Evolutionary conservation across 1,140 invertebrate genomes (phyloP), one percentile per base, ranked within the genome.

Genomic region (Pteromalus puparum): DNA sequence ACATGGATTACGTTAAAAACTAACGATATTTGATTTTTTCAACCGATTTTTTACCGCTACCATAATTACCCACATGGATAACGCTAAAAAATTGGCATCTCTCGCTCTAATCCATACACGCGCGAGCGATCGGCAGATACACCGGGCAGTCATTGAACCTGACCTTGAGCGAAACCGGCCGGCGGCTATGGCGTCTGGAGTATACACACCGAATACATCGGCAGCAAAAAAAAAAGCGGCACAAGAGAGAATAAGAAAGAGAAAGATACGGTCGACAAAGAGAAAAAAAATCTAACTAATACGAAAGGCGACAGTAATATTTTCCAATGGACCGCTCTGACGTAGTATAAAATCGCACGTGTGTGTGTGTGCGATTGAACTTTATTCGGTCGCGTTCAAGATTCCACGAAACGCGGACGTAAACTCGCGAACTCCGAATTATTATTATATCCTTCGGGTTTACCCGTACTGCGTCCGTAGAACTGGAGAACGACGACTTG

Each of bases 61-160:
- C 3, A 72, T 48, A 21, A 21, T 48, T 46, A 46, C 53, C 24
- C 7, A 28, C 28, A 48, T 5, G 72, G 68, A 0, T 21, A 72
- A 12, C 15, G 7, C 30, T 30, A 34, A n/a, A 26, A n/a, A 74
- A 82, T 75, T 26, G 65, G 72, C 81, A 61, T 82, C 5, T 74
- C 46, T 48, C 53, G 18, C 53, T 46, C n/a, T 67, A 82, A 67
- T 75, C n/a, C 48, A 75, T 2, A 75, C 81, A 53, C 48, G 81
- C 28, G 81, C 70, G 46, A 21, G 7, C 46, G 72, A 48, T 48
- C 46, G 46, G 46, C 46, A 21, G 30, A 61, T 76, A 34, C 72
- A n/a, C 24, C 34, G 28, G n/a, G 24, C 72, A 84, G 78, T 81
- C 83, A 72, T 84, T 84, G 83, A 84, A 84, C 83, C 73, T 84